A percentile compares a stretch with the other conserved stretches of the same genome.
Conservation (phyloP, 2,888 invertebrate genomes). For the Sesia apiformis region DNA sequence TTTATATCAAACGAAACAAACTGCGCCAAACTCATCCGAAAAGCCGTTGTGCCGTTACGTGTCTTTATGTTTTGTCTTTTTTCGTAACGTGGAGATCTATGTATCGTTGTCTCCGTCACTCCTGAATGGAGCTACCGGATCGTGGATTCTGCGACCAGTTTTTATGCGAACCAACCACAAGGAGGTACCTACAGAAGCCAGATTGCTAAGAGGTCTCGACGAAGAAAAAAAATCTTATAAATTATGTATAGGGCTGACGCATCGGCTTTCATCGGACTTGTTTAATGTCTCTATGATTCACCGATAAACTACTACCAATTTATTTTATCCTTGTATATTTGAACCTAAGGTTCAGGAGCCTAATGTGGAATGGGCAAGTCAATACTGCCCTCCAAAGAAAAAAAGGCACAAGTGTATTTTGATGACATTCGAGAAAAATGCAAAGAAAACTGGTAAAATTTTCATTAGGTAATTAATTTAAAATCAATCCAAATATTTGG, state of each 20-base stretch:
- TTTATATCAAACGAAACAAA: constrained; percentile 36
- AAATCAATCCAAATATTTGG: too few species aligned
- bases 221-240: not conserved
- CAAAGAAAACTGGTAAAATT: too few species aligned
- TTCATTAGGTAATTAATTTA: too few species aligned
- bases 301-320: not conserved
- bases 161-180: constrained; percentile 29
- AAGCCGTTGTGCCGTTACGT: constrained; percentile 53
- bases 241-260: not conserved
- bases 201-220: not conserved
- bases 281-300: not conserved
- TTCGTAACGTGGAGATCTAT: constrained; percentile 14
- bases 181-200: not conserved
- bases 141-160: constrained; percentile 53
- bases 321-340: too few species aligned
- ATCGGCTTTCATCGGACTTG: not conserved
- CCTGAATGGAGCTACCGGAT: constrained; percentile 62
- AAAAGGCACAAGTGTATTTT: too few species aligned
- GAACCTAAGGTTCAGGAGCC: too few species aligned
- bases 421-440: too few species aligned
- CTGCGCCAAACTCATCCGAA: constrained; percentile 22
- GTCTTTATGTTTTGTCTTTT: constrained; percentile 28
- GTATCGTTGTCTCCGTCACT: constrained; percentile 35
- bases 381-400: too few species aligned
- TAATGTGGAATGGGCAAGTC: too few species aligned